A percentile compares a stretch with the other conserved stretches of the same genome.
phyloP scores from a whole-genome alignment of 2,888 invertebrate species.

The Lepidocyrtoides sp. region DNA sequence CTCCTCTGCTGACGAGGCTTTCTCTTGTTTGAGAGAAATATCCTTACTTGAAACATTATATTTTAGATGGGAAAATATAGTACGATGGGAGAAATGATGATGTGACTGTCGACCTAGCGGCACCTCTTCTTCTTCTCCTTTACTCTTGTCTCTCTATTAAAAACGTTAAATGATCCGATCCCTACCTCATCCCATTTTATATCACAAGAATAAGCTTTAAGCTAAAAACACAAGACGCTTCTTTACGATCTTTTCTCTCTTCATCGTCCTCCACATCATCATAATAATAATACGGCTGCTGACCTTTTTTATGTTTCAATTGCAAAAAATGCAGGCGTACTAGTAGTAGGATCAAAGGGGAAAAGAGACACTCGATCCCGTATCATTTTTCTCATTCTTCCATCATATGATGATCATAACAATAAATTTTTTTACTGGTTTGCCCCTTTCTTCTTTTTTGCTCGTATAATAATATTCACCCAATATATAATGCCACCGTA shows the following conservation, averaged over 20 bases:
- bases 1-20: constrained; percentile 44
- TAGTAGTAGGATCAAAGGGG: background rate
- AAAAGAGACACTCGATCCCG: background rate
- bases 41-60: background rate
- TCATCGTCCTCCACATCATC: background rate
- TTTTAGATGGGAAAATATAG: too few relatives aligned
- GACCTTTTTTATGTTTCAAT: constrained; percentile 56
- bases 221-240: background rate
- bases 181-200: background rate
- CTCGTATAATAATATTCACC: too few relatives aligned
- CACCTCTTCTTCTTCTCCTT: constrained; percentile 21
- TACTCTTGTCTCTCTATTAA: constrained; percentile 29
- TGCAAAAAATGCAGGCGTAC: background rate
- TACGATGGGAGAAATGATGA: too few relatives aligned
- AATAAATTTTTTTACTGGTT: constrained; percentile 12
- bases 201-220: background rate
- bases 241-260: background rate
- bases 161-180: constrained; percentile 41
- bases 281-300: background rate
- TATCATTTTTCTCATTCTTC: background rate
- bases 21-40: too few relatives aligned
- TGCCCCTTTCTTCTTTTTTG: background rate
- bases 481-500: background rate
- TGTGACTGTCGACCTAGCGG: constrained; percentile 35
- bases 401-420: background rate